Evolutionary conservation across 2,888 invertebrate genomes (phyloP).

Genomic region (Laothoe populi): DNA sequence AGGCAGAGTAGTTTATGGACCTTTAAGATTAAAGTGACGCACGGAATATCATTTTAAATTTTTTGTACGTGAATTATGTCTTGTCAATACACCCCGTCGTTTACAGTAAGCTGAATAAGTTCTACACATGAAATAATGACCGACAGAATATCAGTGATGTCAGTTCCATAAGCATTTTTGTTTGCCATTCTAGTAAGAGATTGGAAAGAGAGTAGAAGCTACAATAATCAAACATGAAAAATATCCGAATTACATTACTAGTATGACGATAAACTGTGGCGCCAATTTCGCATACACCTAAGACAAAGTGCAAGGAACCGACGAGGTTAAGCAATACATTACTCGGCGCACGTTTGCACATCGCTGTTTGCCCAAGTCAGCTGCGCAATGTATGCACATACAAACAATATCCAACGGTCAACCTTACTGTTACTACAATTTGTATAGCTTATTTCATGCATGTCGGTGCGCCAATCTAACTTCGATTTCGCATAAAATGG

Average conservation of each 20-base stretch:
- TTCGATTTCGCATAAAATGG: background rate
- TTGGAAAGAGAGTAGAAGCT: too few species aligned
- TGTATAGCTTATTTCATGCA: slow-evolving; percentile 15
- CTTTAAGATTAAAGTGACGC: too few species aligned
- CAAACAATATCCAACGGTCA: slow-evolving; percentile 22
- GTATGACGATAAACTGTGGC: background rate
- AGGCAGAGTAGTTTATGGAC: too few species aligned
- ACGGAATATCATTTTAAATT: too few species aligned
- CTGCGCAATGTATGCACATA: slow-evolving; percentile 20
- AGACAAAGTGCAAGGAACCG: slow-evolving; percentile 19
- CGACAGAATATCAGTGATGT: too few species aligned
- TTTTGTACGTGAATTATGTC: too few species aligned
- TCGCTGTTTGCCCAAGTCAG: slow-evolving; percentile 11
- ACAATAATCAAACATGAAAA: background rate
- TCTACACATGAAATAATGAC: too few species aligned
- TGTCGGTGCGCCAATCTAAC: background rate
- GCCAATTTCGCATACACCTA: slow-evolving; percentile 5
- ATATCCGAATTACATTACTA: background rate
- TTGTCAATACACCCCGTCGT: too few species aligned
- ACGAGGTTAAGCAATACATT: slow-evolving; percentile 21
- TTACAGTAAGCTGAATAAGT: too few species aligned
- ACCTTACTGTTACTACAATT: slow-evolving; percentile 10
- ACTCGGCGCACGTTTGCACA: slow-evolving; percentile 9
- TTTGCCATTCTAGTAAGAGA: too few species aligned
- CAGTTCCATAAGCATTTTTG: too few species aligned